These are phyloP conservation scores for Hyposmocoma kahamanoa DNA, from an alignment of 1,140 invertebrate species.

Conservation along the genomic window DNA sequence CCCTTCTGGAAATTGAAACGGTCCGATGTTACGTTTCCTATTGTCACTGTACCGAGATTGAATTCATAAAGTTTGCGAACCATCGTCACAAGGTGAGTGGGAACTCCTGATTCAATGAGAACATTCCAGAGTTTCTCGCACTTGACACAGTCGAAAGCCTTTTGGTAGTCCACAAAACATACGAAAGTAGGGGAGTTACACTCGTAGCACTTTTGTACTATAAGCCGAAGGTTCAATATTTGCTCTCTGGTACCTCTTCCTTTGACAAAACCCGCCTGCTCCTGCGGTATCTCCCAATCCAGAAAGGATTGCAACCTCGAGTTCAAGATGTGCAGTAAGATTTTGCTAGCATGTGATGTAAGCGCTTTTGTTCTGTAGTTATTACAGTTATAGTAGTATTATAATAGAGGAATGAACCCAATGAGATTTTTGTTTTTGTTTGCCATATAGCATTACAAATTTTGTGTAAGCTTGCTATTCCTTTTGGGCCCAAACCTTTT, in stretches of 20 bases:
- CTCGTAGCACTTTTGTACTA: no score
- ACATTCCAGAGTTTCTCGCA: no score
- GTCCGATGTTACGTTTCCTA: no score
- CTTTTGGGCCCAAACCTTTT: slow-evolving; percentile 3
- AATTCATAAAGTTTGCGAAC: no score
- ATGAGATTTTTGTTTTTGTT: neutral
- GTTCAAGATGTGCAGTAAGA: slow-evolving; percentile 16
- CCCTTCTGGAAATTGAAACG: no score
- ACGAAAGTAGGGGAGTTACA: no score
- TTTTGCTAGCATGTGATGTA: slow-evolving; percentile 22
- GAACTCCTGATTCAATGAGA: no score
- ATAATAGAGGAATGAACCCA: neutral
- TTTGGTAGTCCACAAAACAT: no score
- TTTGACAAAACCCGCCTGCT: slow-evolving; percentile 10
- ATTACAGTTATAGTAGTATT: no score
- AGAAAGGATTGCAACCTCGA: slow-evolving; percentile 2
- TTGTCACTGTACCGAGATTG: no score
- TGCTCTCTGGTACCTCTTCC: slow-evolving; percentile 18
- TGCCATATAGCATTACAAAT: slow-evolving; percentile 3
- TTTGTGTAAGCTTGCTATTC: neutral
- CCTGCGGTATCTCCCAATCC: slow-evolving; percentile 14
- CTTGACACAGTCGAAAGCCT: no score
- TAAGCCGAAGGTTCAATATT: slow-evolving; percentile 16
- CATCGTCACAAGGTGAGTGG: no score
- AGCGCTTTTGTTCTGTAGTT: slow-evolving; percentile 14